A percentile compares a stretch with the other conserved stretches of the same genome.
These are phyloP conservation scores for Corythoichthys intestinalis DNA, from an alignment of 2,113 vertebrate genomes.

Conservation along the genomic window DNA sequence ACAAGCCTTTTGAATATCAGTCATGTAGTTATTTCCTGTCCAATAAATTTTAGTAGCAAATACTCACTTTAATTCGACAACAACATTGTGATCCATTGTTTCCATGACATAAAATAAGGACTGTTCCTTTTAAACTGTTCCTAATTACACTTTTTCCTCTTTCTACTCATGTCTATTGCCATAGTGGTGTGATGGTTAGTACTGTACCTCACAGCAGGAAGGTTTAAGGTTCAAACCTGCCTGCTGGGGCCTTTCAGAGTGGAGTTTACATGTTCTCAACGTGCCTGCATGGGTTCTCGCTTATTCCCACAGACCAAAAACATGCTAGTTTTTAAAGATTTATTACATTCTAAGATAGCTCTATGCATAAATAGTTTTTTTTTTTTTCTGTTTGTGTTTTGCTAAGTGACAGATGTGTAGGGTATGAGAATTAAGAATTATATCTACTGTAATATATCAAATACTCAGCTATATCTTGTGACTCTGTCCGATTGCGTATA, in stretches of 20 bases:
- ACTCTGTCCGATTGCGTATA: not conserved
- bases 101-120: not conserved
- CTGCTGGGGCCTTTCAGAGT: conserved; percentile 10
- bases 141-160: not conserved
- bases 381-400: not conserved
- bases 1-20: too few relatives aligned
- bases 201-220: not conserved
- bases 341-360: not conserved
- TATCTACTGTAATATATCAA: not conserved
- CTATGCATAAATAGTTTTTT: not conserved
- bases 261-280: conserved; percentile 7
- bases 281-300: conserved; percentile 7
- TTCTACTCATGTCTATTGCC: not conserved
- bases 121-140: not conserved
- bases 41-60: not conserved
- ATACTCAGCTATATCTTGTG: not conserved
- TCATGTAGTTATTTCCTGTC: not conserved
- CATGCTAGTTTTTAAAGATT: conserved; percentile 7
- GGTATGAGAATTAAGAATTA: not conserved
- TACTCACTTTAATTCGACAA: not conserved
- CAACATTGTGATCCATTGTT: not conserved
- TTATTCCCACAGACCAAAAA: conserved; percentile 11
- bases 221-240: conserved; percentile 7
- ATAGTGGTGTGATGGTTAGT: conserved; percentile 2
- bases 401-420: not conserved